A percentile compares a stretch with the other conserved stretches of the same genome.
Evolutionary conservation across 2,113 vertebrate species (phyloP).

Genomic region (Nettapus auritus): DNA sequence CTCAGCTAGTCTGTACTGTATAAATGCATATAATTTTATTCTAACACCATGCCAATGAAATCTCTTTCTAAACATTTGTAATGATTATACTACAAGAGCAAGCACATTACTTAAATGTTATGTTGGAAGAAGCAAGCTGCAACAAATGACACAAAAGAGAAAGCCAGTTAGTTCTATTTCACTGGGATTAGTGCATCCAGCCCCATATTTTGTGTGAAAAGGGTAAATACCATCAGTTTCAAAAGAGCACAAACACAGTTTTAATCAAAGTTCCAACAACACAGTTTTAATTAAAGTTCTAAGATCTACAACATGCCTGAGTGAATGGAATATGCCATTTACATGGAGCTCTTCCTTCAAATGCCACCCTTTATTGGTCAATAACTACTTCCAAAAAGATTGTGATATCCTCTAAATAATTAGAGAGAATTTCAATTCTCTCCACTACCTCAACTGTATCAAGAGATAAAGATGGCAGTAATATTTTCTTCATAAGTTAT

Average conservation of each 20-base stretch:
- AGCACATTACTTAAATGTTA: neutral
- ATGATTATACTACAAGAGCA: neutral
- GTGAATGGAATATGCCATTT: neutral
- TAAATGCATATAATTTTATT: neutral
- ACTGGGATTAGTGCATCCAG: neutral
- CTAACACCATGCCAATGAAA: neutral
- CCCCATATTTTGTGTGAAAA: neutral
- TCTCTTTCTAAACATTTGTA: neutral
- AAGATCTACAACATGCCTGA: neutral
- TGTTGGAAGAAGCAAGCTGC: neutral
- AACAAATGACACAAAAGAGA: neutral
- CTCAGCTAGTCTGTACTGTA: neutral
- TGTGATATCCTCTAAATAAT: neutral
- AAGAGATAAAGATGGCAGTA: neutral
- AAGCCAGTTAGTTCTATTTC: neutral
- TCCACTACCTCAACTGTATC: neutral
- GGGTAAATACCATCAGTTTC: neutral
- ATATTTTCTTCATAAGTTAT: neutral
- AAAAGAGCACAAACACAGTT: neutral
- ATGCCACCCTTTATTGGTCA: neutral
- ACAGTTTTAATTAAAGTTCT: neutral
- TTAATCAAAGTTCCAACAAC: neutral
- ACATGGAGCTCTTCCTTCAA: neutral
- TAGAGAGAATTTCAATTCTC: neutral
- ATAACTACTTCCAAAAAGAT: neutral